phyloP scores from a whole-genome alignment of 2,113 vertebrate genomes.

The Eidolon helvum region DNA sequence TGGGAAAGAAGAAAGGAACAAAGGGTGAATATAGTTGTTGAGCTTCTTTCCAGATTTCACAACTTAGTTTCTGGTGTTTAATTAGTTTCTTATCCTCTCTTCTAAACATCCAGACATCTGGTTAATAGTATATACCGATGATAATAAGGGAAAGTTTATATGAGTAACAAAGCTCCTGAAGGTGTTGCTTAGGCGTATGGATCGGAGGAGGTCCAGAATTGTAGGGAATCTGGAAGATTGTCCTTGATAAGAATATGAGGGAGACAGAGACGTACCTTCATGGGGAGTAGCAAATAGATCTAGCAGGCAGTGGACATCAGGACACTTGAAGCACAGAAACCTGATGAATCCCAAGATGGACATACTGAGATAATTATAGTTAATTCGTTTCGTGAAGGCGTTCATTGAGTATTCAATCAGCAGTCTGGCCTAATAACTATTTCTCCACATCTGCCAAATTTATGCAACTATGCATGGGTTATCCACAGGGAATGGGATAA shows the following conservation, averaged over 20 bases:
- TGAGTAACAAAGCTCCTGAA: background rate
- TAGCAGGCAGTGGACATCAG: background rate
- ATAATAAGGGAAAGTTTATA: background rate
- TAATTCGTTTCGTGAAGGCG: background rate
- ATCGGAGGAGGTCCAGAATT: background rate
- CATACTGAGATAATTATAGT: background rate
- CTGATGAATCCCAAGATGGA: background rate
- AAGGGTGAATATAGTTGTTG: background rate
- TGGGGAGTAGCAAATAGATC: background rate
- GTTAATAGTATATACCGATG: background rate
- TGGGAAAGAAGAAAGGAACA: background rate
- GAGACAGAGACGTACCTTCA: background rate
- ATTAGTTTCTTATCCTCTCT: background rate
- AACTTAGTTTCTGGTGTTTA: background rate
- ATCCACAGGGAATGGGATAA: background rate
- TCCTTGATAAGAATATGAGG: background rate
- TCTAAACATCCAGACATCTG: background rate
- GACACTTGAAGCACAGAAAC: background rate
- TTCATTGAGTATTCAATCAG: constrained; percentile 4
- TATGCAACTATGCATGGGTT: background rate
- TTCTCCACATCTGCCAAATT: constrained; percentile 32
- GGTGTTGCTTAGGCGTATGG: background rate
- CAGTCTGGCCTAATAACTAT: background rate
- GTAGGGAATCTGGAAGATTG: background rate
- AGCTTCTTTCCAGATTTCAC: background rate